Conservation (phyloP, 1,140 invertebrate species). For the Drosophila truncata region DNA sequence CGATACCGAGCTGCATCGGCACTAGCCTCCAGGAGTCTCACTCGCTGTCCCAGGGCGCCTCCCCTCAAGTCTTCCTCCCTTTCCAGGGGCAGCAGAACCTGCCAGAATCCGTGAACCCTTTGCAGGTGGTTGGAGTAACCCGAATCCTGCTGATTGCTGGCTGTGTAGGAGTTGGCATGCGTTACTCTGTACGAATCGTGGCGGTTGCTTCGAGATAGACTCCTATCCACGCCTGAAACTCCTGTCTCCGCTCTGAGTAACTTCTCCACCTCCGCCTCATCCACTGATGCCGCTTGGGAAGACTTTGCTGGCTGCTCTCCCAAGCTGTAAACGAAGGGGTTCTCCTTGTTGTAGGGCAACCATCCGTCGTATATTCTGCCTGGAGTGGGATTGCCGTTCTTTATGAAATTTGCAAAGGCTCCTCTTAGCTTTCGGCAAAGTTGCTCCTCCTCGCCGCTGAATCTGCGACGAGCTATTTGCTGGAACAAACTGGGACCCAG, state of each 20-base stretch:
- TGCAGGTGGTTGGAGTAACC: conserved; percentile 71
- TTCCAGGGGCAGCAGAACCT: conserved; percentile 64
- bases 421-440: conserved; percentile 87
- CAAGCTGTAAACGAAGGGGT: conserved; percentile 85
- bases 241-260: conserved; percentile 43
- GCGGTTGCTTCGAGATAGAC: conserved; percentile 64
- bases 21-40: conserved; percentile 67
- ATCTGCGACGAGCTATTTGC: conserved; percentile 87
- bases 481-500: conserved; percentile 89
- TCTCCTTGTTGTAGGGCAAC: conserved; percentile 87
- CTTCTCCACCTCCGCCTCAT: conserved; percentile 60
- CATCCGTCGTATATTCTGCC: conserved; percentile 87
- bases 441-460: conserved; percentile 87
- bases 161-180: conserved; percentile 35
- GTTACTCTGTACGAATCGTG: conserved; percentile 54
- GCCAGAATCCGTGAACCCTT: conserved; percentile 78
- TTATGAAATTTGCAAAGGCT: conserved; percentile 88
- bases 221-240: conserved; percentile 49
- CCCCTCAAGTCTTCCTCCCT: conserved; percentile 33
- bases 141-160: conserved; percentile 64
- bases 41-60: conserved; percentile 50
- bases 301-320: conserved; percentile 66
- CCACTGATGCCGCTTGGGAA: conserved; percentile 10
- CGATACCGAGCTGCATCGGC: conserved; percentile 80
- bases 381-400: conserved; percentile 87